Evolutionary conservation across 2,113 vertebrate genomes (phyloP), one percentile per base, ranked within the genome.

Genomic region (Struthio camelus): DNA sequence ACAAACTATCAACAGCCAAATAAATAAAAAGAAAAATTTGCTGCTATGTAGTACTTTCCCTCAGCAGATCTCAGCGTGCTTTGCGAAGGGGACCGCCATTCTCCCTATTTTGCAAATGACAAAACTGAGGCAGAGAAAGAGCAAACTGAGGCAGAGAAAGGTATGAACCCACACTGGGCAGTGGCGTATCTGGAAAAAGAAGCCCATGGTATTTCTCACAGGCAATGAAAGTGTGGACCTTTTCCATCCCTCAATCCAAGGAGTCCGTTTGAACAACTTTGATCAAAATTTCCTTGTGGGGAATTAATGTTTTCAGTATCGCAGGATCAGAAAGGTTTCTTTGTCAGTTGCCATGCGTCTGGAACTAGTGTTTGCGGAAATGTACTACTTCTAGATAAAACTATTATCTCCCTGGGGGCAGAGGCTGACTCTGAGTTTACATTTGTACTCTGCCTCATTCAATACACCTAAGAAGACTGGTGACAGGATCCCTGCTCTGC

Each of bases 41-140:
- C 1, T 1, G 23, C 44, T 83, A 30, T 0, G 0, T 14, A 56
- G 25, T 9, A 6, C 48, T 61, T 82, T 69, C 28, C 16, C 1
- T 0, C 20, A 18, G 14, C 32, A 46, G 54, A 80, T 22, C 34
- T 62, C 34, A 30, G 32, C 0, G 1, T 69, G 15, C 50, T 88
- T 87, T 83, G 44, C 50, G 54, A 72, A 85, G 17, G 76, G 8
- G 70, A 25, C 42, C 8, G 19, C 18, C 1, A 23, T 90, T 87
- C 50, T 30, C 27, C 27, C 10, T 64, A 16, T 32, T 72, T 7
- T 58, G 16, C 23, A n/a, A 34, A 28, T 42, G 23, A 85, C 27
- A 80, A 82, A 85, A 94, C 32, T 10, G 17, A 62, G 50, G 27
- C 36, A 65, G 22, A 65, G 56, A 32, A 32, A 36, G n/a, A 64